These are phyloP conservation scores for Benthosema pterotum DNA, from an alignment of 2,797 vertebrate species.

Conservation along the genomic window DNA sequence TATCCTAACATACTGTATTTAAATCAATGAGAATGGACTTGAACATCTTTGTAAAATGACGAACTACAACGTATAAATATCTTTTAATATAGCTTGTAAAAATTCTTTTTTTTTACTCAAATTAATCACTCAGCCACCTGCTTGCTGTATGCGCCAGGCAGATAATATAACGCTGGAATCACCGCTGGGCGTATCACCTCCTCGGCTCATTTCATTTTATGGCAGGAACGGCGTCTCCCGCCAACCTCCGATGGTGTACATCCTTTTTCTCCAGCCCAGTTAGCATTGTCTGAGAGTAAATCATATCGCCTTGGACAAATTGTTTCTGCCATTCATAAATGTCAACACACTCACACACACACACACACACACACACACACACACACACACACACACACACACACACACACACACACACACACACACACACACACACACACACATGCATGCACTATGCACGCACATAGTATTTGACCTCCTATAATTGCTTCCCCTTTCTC, in stretches of 20 bases:
- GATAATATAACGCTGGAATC: background rate
- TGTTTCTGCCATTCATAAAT: constrained; percentile 5
- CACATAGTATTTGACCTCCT: constrained; percentile 14
- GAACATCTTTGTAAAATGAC: no score
- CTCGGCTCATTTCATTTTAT: background rate
- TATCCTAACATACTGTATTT: no score
- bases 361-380: constrained; percentile 7
- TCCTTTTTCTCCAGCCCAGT: constrained; percentile 4
- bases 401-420: constrained; percentile 1
- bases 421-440: constrained; percentile 17
- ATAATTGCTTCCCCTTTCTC: constrained; percentile 5
- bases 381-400: background rate
- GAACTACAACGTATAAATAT: no score
- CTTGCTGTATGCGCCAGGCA: constrained; percentile 16
- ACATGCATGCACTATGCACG: background rate
- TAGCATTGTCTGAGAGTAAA: constrained; percentile 9
- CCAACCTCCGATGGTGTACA: constrained; percentile 7
- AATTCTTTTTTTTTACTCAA: background rate
- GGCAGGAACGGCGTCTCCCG: constrained; percentile 8
- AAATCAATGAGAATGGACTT: no score
- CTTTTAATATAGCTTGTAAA: no score
- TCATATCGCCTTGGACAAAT: constrained; percentile 10
- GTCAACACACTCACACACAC: background rate
- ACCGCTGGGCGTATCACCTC: background rate
- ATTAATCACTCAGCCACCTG: constrained; percentile 16